Evolutionary conservation across 2,113 vertebrate genomes (phyloP).

Genomic region (Mastomys natalensis): DNA sequence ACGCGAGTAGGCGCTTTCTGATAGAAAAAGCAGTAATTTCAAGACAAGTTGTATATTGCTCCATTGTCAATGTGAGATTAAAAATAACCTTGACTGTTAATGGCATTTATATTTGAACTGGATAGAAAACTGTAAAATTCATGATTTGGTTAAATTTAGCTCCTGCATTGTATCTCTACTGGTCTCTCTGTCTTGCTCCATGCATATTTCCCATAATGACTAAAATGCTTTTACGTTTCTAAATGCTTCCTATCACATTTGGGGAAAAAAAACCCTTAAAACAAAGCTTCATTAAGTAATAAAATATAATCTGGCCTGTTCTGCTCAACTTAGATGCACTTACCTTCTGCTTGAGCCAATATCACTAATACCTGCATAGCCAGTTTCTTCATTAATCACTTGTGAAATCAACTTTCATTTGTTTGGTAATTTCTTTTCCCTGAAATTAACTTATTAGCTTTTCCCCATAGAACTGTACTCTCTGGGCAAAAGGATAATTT

Average conservation of each 20-base stretch:
- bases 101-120: background rate
- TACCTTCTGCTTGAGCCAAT: background rate
- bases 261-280: background rate
- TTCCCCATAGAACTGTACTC: background rate
- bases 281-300: background rate
- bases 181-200: background rate
- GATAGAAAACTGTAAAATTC: constrained; percentile 37
- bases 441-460: constrained; percentile 3
- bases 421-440: background rate
- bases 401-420: constrained; percentile 12
- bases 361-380: background rate
- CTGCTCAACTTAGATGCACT: background rate
- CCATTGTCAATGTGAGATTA: background rate
- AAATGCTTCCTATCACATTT: background rate
- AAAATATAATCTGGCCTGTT: background rate
- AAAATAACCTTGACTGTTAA: background rate
- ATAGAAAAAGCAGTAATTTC: background rate
- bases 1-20: background rate
- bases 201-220: background rate
- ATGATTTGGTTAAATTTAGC: background rate
- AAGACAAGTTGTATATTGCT: background rate
- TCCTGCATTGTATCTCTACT: background rate
- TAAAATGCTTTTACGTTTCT: constrained; percentile 27
- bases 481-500: constrained; percentile 26
- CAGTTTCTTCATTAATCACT: background rate